These are phyloP conservation scores for Miniopterus natalensis DNA, from an alignment of 2,113 vertebrate genomes.

Conservation along the genomic window DNA sequence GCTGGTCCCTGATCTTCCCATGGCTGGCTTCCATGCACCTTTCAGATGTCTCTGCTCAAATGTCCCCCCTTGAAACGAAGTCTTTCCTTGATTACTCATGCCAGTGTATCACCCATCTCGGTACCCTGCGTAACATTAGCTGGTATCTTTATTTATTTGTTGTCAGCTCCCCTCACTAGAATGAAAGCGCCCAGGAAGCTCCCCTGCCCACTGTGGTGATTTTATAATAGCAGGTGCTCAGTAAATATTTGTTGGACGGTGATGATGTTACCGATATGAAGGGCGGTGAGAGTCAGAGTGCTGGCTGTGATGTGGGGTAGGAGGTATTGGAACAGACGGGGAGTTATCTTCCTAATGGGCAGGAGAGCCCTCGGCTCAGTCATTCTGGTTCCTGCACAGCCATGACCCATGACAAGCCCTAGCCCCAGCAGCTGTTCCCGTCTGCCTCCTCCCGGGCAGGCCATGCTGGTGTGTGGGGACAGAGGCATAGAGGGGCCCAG, in stretches of 20 bases:
- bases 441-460: not conserved
- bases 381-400: not conserved
- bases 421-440: not conserved
- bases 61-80: not conserved
- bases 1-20: not conserved
- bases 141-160: not conserved
- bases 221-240: no score
- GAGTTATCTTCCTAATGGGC: no score
- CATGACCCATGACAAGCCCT: not conserved
- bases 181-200: not conserved
- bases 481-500: slow-evolving; percentile 20
- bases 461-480: not conserved
- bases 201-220: not conserved
- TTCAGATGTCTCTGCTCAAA: not conserved
- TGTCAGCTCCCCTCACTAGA: not conserved
- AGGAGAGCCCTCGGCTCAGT: not conserved
- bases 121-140: no score
- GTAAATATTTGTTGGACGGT: not conserved
- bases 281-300: no score
- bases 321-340: no score
- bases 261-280: fast-evolving
- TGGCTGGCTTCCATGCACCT: not conserved
- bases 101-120: no score
- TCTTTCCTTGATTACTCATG: not conserved
- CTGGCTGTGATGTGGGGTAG: not conserved